A percentile compares a stretch with the other conserved stretches of the same genome.
Evolutionary conservation across 2,888 invertebrate species (phyloP).

Genomic region (Ophraella communa): DNA sequence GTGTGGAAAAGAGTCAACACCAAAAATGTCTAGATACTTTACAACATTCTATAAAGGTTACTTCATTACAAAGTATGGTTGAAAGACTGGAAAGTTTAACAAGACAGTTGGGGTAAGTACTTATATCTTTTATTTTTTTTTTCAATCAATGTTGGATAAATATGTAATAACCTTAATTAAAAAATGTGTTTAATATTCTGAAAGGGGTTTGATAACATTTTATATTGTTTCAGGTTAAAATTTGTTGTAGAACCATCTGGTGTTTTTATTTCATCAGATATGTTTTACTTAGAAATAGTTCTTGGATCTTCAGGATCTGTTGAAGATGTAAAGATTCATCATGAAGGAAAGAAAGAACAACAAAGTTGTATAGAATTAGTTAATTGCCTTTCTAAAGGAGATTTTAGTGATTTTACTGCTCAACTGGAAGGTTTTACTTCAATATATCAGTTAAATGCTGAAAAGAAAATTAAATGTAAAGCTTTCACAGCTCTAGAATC

Average conservation of each 20-base stretch:
- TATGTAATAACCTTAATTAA: too few species aligned
- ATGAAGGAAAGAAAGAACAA: conserved; percentile 84
- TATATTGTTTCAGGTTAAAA: conserved; percentile 68
- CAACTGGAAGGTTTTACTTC: conserved; percentile 84
- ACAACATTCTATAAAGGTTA: conserved; percentile 93
- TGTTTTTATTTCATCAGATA: conserved; percentile 91
- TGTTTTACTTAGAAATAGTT: conserved; percentile 93
- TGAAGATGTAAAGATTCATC: conserved; percentile 90
- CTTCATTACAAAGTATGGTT: conserved; percentile 88
- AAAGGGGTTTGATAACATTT: not conserved
- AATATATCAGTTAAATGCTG: conserved; percentile 92
- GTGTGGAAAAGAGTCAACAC: conserved; percentile 81
- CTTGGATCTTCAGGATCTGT: conserved; percentile 84
- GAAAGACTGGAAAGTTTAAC: conserved; percentile 91
- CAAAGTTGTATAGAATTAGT: conserved; percentile 91
- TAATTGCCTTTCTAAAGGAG: conserved; percentile 80
- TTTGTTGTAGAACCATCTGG: conserved; percentile 85
- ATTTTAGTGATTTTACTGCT: conserved; percentile 90
- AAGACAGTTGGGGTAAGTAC: conserved; percentile 78
- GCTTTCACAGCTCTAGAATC: conserved; percentile 92
- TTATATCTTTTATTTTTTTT: too few species aligned
- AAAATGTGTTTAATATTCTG: not conserved
- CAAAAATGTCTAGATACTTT: conserved; percentile 91
- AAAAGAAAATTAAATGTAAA: conserved; percentile 93
- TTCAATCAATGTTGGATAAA: too few species aligned